phyloP scores from a whole-genome alignment of 92 coral and sea anemone genomes.

The Umimayanthus kanabou region DNA sequence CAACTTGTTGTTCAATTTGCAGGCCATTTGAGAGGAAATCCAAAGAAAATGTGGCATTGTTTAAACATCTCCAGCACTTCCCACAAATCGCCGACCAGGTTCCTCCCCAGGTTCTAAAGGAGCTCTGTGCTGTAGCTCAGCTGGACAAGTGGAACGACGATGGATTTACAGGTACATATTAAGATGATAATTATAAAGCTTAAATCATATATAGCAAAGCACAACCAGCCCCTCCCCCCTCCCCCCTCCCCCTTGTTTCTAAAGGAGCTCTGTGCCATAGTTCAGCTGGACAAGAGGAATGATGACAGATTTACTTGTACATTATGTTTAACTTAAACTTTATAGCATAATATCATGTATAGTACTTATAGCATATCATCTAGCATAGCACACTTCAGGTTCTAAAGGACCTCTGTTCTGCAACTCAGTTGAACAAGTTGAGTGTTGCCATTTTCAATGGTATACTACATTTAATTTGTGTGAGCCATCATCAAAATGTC shows the following conservation, averaged over 20 bases:
- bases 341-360: too few species aligned
- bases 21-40: constrained; percentile 96
- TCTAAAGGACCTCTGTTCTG: too few species aligned
- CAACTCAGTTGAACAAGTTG: too few species aligned
- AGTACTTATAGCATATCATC: background rate
- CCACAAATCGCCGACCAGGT: constrained; percentile 75
- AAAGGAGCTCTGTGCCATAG: too few species aligned
- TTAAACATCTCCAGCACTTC: constrained; percentile 79
- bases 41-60: constrained; percentile 81
- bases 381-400: background rate
- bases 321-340: too few species aligned
- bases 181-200: too few species aligned
- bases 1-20: constrained; percentile 2
- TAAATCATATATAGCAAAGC: background rate
- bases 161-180: constrained; percentile 80
- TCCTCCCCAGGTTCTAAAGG: constrained; percentile 67
- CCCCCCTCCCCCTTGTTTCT: too few species aligned
- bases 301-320: constrained; percentile 72
- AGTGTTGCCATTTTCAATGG: too few species aligned
- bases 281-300: background rate
- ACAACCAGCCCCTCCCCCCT: background rate
- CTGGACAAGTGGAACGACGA: constrained; percentile 87
- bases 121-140: constrained; percentile 84
- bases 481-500: too few species aligned
- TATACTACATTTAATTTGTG: too few species aligned